Base-by-base conservation (phyloP, 1,140 invertebrate genomes). In the Chymomyza costata region DNA sequence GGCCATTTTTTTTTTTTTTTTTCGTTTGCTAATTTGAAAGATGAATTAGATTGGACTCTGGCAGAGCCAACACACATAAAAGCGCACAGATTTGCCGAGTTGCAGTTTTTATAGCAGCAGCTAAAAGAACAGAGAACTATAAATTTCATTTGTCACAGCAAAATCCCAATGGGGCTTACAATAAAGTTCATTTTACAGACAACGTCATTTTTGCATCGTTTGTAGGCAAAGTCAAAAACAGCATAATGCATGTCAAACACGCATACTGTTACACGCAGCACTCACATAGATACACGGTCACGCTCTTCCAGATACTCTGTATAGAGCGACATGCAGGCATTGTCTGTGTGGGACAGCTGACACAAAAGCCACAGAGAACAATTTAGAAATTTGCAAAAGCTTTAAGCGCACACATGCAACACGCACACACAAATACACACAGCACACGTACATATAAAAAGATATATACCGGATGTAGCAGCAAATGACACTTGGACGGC, bases 201-300 rank as follows among this genome's bases (percentile, higher is more conserved):
- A 62, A 56, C 48, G 57, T 8, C 48, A 80, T 78, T 78, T 78
- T 78, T 80, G 70, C 55, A 63, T 80, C 71, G 71, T 57, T 57
- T 59, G 80, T 66, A 67, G 71, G 73, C 73, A 78, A 78, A 78
- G 73, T 78, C 73, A 80, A 80, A 78, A 80, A 67, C 71, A 78
- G 66, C 55, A 78, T 80, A 78, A 78, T 78, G 73, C 73, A 78
- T 63, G 73, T 63, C 56, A 51, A 59, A 59, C 35, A 63, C 46
- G 48, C 45, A 39, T 3, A 17, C n/a, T n/a, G 1, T 21, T 6
- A 40, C 11, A 47, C 19, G 37, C 7, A 40, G 18, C 10, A 43
- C n/a, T 35, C 15, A 46, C 11, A 43, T 21, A 56, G 21, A 44
- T 30, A 11, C 11, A 40, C 34, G 44, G 1, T 15, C 18, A 34